A percentile compares a stretch with the other conserved stretches of the same genome.
Conservation (phyloP, 2,888 invertebrate species). For the Synergus umbraculus region DNA sequence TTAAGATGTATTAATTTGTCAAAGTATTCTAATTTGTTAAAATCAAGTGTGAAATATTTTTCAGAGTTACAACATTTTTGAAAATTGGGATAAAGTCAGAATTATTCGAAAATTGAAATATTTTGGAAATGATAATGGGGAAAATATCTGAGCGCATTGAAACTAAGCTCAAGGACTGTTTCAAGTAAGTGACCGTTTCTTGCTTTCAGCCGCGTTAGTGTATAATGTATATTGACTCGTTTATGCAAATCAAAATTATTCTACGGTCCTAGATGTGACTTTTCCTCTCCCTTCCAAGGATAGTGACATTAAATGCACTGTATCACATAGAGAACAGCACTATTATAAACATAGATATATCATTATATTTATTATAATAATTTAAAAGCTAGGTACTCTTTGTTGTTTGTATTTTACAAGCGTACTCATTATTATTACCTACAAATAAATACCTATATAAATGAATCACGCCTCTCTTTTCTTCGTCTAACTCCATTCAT, state of each 20-base stretch:
- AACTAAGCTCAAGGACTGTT: conserved; percentile 33
- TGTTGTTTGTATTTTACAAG: conserved; percentile 78
- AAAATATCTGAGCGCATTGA: conserved; percentile 4
- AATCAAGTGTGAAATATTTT: neutral
- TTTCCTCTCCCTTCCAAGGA: conserved; percentile 62
- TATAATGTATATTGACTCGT: conserved; percentile 49
- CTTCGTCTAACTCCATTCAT: conserved; percentile 22
- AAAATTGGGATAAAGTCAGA: too few species aligned
- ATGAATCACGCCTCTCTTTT: conserved; percentile 60
- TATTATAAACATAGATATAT: conserved; percentile 75
- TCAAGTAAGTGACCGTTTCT: conserved; percentile 18
- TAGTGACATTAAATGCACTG: conserved; percentile 73
- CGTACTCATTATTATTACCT: conserved; percentile 75
- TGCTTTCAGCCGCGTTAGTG: conserved; percentile 33
- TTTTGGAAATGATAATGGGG: conserved; percentile 16
- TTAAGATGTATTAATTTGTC: neutral
- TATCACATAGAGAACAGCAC: conserved; percentile 73
- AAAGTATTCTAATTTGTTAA: neutral
- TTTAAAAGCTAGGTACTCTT: conserved; percentile 76
- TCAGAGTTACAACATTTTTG: too few species aligned
- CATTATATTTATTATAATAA: conserved; percentile 77
- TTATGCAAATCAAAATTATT: conserved; percentile 57
- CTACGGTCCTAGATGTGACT: conserved; percentile 66
- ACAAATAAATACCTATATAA: conserved; percentile 76
- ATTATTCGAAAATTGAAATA: neutral